Conservation (phyloP, 2,888 invertebrate genomes). For the Campoplex nolae region DNA sequence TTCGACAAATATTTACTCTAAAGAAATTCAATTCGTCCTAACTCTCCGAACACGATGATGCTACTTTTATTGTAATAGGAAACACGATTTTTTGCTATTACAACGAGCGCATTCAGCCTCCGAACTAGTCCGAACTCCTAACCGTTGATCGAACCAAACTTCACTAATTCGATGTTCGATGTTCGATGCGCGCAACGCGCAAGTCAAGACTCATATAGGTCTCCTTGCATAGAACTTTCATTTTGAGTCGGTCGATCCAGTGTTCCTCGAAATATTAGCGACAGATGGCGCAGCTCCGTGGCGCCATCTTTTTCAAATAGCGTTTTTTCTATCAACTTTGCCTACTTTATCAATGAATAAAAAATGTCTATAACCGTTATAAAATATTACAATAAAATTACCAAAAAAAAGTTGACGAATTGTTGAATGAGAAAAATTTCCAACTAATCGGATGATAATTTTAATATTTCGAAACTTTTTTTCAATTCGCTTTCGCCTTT, state of each 20-base stretch:
- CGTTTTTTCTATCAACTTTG: background rate
- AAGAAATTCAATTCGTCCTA: background rate
- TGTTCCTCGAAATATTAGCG: background rate
- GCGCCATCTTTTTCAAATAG: background rate
- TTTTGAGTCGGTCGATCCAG: too few species aligned
- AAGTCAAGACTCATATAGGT: background rate
- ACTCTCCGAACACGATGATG: background rate
- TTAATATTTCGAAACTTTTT: too few species aligned
- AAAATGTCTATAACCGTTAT: too few species aligned
- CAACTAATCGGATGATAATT: too few species aligned
- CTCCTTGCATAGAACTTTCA: too few species aligned
- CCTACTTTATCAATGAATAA: too few species aligned
- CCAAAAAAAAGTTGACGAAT: too few species aligned
- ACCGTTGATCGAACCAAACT: conserved; percentile 8
- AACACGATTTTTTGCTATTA: background rate
- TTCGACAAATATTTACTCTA: conserved; percentile 5
- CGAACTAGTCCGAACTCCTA: background rate
- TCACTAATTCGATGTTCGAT: background rate
- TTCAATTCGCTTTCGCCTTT: too few species aligned
- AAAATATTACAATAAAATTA: too few species aligned
- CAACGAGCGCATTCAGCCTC: background rate
- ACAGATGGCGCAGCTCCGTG: background rate
- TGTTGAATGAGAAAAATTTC: too few species aligned
- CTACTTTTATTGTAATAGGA: background rate
- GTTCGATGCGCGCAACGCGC: background rate